phyloP scores from a whole-genome alignment of 2,797 vertebrate genomes.

The Diceros bicornis region DNA sequence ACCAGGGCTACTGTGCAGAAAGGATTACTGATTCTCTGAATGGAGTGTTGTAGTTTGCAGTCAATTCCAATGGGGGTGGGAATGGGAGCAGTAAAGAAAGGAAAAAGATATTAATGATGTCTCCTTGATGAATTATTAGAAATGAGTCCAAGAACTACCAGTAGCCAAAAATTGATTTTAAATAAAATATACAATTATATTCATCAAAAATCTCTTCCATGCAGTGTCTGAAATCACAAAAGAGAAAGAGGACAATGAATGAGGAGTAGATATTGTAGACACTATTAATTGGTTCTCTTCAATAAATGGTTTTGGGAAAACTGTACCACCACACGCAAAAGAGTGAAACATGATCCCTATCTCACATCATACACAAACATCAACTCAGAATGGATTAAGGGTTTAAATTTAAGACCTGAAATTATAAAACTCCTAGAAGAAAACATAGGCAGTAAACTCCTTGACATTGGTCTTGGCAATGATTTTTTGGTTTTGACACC shows the following conservation, averaged over 20 bases:
- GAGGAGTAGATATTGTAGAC: neutral
- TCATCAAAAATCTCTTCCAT: neutral
- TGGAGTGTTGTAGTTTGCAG: neutral
- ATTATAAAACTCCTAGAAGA: neutral
- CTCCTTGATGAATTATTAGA: neutral
- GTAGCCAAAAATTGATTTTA: neutral
- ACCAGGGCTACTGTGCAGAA: neutral
- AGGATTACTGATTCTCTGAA: conserved; percentile 1
- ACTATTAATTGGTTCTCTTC: neutral
- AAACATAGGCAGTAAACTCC: neutral
- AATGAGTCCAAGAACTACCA: neutral
- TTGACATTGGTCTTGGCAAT: neutral
- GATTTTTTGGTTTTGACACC: neutral
- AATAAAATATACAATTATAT: neutral
- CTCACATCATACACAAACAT: neutral
- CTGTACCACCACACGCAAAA: neutral
- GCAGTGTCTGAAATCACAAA: neutral
- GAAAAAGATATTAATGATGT: neutral
- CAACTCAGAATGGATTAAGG: neutral
- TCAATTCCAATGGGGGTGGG: neutral
- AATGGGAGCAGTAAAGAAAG: neutral
- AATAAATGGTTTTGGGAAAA: neutral
- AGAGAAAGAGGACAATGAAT: neutral
- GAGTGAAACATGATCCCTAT: neutral
- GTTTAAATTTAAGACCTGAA: neutral